Base-by-base conservation (phyloP, 2,888 invertebrate genomes). In the Encarsia formosa region DNA sequence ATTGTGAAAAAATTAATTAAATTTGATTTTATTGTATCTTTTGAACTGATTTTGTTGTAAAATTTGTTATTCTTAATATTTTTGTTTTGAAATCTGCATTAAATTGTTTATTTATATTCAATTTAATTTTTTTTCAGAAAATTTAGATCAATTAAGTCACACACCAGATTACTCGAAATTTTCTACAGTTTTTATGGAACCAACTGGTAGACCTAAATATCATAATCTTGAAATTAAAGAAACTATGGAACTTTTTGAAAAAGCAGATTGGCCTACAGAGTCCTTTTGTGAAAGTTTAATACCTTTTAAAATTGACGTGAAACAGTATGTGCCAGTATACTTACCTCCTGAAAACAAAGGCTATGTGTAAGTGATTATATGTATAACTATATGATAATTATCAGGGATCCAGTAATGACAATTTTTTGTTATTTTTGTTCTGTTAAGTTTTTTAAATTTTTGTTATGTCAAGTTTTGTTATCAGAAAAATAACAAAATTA, bases 341-440 rank as follows among this genome's bases (percentile, higher is more conserved):
- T 73, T 89, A 63, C 83, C 87, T 0, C 85, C 87, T 49, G 87
- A 88, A 70, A 87, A 88, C 70, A 88, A 88, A 69, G 89, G 88
- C 49, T 83, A 83, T 68, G 80, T 81, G 87, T 87, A 75, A 77
- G 79, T 74, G 32, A 19, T 37, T 37, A 11, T n/a, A n/a, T n/a
- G n/a, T n/a, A n/a, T n/a, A n/a, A n/a, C n/a, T n/a, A n/a, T n/a
- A n/a, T n/a, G n/a, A n/a, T n/a, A n/a, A n/a, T n/a, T n/a, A n/a
- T n/a, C n/a, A n/a, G n/a, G n/a, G n/a, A n/a, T n/a, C n/a, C n/a
- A n/a, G n/a, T n/a, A n/a, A n/a, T n/a, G n/a, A n/a, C n/a, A n/a
- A n/a, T n/a, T n/a, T n/a, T n/a, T n/a, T n/a, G n/a, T n/a, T n/a
- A n/a, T n/a, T n/a, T n/a, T n/a, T n/a, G n/a, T n/a, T n/a, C n/a